Base-by-base conservation (phyloP, 2,113 vertebrate genomes). In the Heptranchias perlo region DNA sequence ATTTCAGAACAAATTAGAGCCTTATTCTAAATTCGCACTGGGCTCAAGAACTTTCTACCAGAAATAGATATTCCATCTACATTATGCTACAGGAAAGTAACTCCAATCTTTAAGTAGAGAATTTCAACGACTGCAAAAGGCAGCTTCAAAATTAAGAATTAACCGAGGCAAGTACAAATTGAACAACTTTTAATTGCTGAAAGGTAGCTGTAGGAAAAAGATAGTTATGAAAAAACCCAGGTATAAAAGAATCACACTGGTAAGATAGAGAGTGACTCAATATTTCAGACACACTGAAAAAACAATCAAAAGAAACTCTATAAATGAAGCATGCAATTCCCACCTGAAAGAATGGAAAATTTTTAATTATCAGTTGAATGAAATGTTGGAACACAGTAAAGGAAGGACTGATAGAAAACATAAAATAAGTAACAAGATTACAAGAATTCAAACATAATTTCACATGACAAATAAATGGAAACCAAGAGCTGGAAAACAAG, bases 1-100 rank as follows among this genome's bases (percentile, higher is more conserved):
- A 89, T 89, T 89, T 89, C 86, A 89, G 86, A 89, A 54, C 86
- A 58, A 89, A 89, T 89, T 89, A 54, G 49, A 31, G 86, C 49
- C 49, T 58, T 89, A 54, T 52, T 89, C 35, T 54, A 54, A 89
- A 58, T 25, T 13, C 35, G 49, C 49, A 31, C 86, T 52, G 25
- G 86, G 25, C 52, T 89, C 4, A 3, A 35, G 49, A 89, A 35
- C 86, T 52, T 58, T 52, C 47, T 31, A 28, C 86, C 28, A 4
- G 52, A 89, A 54, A 54, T 54, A 86, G 39, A 86, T 47, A 89
- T 58, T 58, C 10, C 10, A 31, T 89, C 86, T 58, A 54, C 25
- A 78, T 76, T n/a, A 39, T 16, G 76, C 16, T 3, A 82, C 0
- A 21, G n/a, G 76, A 82, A 39, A 13, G 76, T 82, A 82, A 82